Evolutionary conservation across 2,888 invertebrate species (phyloP).

Genomic region (Pedicia rivosa): DNA sequence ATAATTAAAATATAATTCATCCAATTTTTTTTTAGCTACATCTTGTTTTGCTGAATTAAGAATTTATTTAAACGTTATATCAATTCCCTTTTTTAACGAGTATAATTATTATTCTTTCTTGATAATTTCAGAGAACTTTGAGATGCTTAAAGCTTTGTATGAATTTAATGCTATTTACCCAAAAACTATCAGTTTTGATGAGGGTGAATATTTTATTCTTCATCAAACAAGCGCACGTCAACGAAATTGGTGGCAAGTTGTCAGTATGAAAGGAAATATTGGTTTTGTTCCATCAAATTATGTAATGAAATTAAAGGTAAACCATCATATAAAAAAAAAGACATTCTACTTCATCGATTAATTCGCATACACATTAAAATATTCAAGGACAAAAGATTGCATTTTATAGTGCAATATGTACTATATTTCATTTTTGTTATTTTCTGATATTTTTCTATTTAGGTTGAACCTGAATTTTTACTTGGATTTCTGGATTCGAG

Average conservation of each 20-base stretch:
- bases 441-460: too few relatives aligned
- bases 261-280: constrained; percentile 63
- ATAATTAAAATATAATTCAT: too few relatives aligned
- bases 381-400: too few relatives aligned
- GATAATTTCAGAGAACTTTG: constrained; percentile 57
- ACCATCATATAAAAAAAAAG: too few relatives aligned
- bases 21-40: too few relatives aligned
- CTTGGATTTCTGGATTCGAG: constrained; percentile 56
- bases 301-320: constrained; percentile 62
- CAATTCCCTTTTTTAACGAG: too few relatives aligned
- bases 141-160: constrained; percentile 70
- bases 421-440: too few relatives aligned
- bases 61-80: too few relatives aligned
- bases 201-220: constrained; percentile 64
- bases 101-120: too few relatives aligned
- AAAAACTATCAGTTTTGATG: constrained; percentile 65
- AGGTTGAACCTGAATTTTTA: constrained; percentile 57
- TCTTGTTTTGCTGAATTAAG: too few relatives aligned
- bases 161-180: constrained; percentile 73
- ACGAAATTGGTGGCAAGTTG: constrained; percentile 79
- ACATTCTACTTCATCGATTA: constrained; percentile 13
- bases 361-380: too few relatives aligned
- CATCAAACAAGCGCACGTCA: constrained; percentile 66
- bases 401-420: too few relatives aligned
- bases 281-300: constrained; percentile 82